Evolutionary conservation across 2,797 vertebrate species (phyloP), one percentile per base, ranked within the genome.

Genomic region (Hoplostethus atlanticus): DNA sequence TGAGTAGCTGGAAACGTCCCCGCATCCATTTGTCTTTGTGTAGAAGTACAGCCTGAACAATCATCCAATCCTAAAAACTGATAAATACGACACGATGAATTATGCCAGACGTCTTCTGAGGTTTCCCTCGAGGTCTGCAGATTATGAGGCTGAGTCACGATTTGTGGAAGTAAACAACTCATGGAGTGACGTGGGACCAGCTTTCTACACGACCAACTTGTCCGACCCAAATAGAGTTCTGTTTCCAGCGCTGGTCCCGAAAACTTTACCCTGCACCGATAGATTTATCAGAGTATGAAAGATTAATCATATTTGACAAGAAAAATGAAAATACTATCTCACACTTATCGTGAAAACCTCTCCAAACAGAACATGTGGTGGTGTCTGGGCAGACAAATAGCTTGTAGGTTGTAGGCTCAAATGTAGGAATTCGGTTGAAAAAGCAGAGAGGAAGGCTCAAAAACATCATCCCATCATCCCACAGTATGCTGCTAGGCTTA

Each of bases 391-490:
- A 31, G 38, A 30, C 21, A 7, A 7, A 38, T n/a, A 40, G 13
- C 25, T 16, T 21, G 21, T 21, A 0, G 56, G 53, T n/a, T 44
- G 2, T 15, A 63, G 34, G 11, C 21, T 21, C 21, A 21, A 21
- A 21, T 21, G 21, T 21, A 34, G 31, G 31, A 34, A 34, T 21
- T 40, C 46, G 13, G 44, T 16, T 34, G 15, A 53, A 58, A 63
- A 57, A 8, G 2, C 36, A 47, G 2, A 17, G 28, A 38, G 21
- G n/a, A 47, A 46, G 13, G 38, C n/a, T 59, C 8, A 62, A 62
- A 36, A 59, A 51, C 30, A 56, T 55, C 8, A 44, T 64, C 64
- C 76, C 62, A 57, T 73, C 25, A 55, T 63, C 55, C 70, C 17
- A 3, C 46, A 59, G 46, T 25, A 5, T 34, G 31, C 47, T 21